A percentile compares a stretch with the other conserved stretches of the same genome.
Conservation (phyloP, 2,888 invertebrate genomes). For the Asteroscopus sphinx region DNA sequence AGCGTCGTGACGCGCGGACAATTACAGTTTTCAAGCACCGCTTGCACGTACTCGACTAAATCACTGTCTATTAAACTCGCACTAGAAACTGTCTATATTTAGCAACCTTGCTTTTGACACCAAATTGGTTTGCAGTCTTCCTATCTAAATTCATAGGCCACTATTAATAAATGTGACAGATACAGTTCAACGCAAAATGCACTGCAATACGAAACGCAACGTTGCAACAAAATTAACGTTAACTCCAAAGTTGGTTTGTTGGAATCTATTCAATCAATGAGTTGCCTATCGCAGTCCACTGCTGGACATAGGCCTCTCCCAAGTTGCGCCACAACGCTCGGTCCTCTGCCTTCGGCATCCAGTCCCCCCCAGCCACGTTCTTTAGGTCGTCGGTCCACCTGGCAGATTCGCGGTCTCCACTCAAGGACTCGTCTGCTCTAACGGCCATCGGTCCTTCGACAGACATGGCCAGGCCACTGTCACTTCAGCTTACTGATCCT, state of each 20-base stretch:
- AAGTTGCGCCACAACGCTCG: no score
- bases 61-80: constrained; percentile 67
- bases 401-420: no score
- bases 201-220: constrained; percentile 21
- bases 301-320: no score
- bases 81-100: constrained; percentile 60
- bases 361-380: no score
- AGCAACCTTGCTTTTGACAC: constrained; percentile 50
- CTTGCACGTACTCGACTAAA: constrained; percentile 70
- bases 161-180: constrained; percentile 47
- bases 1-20: constrained; percentile 75
- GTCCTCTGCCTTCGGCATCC: no score
- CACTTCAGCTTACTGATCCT: no score
- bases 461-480: no score
- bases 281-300: no score
- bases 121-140: constrained; percentile 47
- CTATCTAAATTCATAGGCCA: constrained; percentile 45
- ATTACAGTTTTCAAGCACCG: constrained; percentile 74
- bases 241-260: constrained; percentile 60
- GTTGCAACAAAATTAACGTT: constrained; percentile 54
- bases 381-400: no score
- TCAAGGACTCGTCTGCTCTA: no score
- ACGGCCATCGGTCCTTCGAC: no score
- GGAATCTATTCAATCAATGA: constrained; percentile 73
- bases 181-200: constrained; percentile 26